Percentiles rank a stretch among this genome's conserved stretches.
These are phyloP conservation scores for Lumbricus terrestris DNA, from an alignment of 2,888 invertebrate species.

Conservation along the genomic window DNA sequence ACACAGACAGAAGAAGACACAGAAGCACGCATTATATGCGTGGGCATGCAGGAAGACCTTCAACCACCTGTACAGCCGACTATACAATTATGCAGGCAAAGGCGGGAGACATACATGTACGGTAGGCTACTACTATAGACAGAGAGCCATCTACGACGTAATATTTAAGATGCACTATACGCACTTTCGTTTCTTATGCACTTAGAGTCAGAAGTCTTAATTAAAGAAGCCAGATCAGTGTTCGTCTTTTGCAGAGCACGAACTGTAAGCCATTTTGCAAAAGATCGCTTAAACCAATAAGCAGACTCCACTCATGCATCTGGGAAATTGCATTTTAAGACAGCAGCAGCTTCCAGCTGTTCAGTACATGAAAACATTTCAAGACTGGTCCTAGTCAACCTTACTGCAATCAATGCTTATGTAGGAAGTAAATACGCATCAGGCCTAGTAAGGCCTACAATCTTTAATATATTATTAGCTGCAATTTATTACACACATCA, in stretches of 20 bases:
- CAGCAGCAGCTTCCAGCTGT: neutral
- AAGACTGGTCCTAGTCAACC: too few relatives aligned
- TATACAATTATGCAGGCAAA: too few relatives aligned
- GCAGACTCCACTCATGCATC: neutral
- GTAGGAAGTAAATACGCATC: neutral
- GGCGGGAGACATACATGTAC: too few relatives aligned
- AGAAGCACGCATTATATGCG: too few relatives aligned
- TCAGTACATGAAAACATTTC: neutral
- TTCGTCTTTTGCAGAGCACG: too few relatives aligned
- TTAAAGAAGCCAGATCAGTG: neutral
- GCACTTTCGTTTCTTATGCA: neutral
- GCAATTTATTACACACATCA: neutral
- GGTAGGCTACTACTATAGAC: too few relatives aligned
- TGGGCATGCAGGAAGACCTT: too few relatives aligned
- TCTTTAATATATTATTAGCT: neutral
- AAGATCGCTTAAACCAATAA: neutral
- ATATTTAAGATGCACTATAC: neutral
- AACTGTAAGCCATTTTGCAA: neutral
- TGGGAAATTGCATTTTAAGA: neutral
- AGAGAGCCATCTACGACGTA: neutral
- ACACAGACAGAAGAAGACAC: too few relatives aligned
- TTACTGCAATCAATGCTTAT: neutral
- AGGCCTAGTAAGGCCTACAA: too few relatives aligned
- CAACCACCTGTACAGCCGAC: too few relatives aligned
- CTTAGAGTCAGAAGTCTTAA: neutral